Conservation (phyloP, 2,888 invertebrate genomes). For the Ametastegia equiseti region DNA sequence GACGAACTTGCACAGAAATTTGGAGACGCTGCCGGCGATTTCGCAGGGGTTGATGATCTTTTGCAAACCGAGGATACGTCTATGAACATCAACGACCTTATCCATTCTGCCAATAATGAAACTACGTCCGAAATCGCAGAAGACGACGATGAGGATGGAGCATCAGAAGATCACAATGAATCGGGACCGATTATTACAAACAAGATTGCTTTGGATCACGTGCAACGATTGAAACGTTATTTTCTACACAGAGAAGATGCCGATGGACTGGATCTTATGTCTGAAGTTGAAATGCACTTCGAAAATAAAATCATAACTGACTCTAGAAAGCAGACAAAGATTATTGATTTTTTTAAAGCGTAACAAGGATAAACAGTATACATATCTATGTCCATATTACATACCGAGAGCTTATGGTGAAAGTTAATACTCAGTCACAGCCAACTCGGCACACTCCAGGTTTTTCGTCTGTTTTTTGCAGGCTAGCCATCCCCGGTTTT, state of each 20-base stretch:
- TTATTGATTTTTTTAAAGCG: constrained; percentile 22
- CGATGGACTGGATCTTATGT: constrained; percentile 19
- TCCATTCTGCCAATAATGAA: constrained; percentile 22
- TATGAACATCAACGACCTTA: constrained; percentile 6
- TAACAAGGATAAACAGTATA: constrained; percentile 7
- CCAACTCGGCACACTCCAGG: too few relatives aligned
- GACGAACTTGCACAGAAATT: constrained; percentile 2
- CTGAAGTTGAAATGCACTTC: constrained; percentile 14
- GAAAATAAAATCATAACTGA: constrained; percentile 20
- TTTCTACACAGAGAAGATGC: constrained; percentile 26
- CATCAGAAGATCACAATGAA: constrained; percentile 18
- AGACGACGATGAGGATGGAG: constrained; percentile 26
- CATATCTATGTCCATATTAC: too few relatives aligned
- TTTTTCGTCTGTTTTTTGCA: too few relatives aligned
- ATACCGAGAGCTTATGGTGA: too few relatives aligned
- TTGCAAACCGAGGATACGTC: constrained; percentile 15
- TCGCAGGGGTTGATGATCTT: constrained; percentile 27
- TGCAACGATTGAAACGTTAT: constrained; percentile 19
- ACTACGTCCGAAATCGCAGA: constrained; percentile 20
- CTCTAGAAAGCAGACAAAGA: constrained; percentile 2
- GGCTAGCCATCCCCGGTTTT: too few relatives aligned
- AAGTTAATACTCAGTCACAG: too few relatives aligned
- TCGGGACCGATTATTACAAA: constrained; percentile 2
- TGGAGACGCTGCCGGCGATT: constrained; percentile 18
- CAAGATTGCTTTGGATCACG: constrained; percentile 23